Evolutionary conservation across 2,113 vertebrate species (phyloP), one percentile per base, ranked within the genome.

Genomic region (Corythaeola cristata): DNA sequence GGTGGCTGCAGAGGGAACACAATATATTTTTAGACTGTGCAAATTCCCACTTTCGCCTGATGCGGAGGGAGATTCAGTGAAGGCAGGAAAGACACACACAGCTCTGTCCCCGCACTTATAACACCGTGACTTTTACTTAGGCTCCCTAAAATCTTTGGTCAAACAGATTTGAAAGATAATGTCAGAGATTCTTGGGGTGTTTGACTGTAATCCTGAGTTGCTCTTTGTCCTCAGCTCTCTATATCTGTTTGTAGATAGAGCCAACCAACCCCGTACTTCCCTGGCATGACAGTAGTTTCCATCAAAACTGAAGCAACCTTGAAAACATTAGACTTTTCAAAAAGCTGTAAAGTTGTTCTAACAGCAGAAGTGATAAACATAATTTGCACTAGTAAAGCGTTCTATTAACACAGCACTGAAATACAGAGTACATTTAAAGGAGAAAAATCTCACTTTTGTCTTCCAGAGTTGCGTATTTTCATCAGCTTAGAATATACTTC

Each of bases 61-160:
- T 77, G 47, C 11, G 52, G 68, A 85, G 88, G n/a, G 58, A 69
- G 55, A 89, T 24, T 12, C 37, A 81, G 74, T 81, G 79, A 96
- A 97, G 97, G 93, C 50, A 35, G 30, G 47, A 90, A 93, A 97
- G 68, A 88, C 27, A 47, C n/a, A 33, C 72, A 44, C 41, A 44
- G 41, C 41, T 44, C 41, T 44, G 41, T 45, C 55, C 78, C 75
- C 92, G 93, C 64, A 19, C 4, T 73, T 59, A 2, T 11, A 88
- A 89, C 21, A 68, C 52, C 28, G 2, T 71, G 75, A 84, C 78
- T 89, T 92, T 39, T 89, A 45, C 27, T 94, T 56, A 85, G 59
- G 28, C 13, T 96, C 85, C 76, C 67, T 95, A 79, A 71, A 96
- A 88, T 90, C 53, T 37, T 82, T 93, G n/a, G 44, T 95, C 49